A percentile compares a stretch with the other conserved stretches of the same genome.
Conservation (phyloP, 2,888 invertebrate genomes). For the Lamproptera curius region DNA sequence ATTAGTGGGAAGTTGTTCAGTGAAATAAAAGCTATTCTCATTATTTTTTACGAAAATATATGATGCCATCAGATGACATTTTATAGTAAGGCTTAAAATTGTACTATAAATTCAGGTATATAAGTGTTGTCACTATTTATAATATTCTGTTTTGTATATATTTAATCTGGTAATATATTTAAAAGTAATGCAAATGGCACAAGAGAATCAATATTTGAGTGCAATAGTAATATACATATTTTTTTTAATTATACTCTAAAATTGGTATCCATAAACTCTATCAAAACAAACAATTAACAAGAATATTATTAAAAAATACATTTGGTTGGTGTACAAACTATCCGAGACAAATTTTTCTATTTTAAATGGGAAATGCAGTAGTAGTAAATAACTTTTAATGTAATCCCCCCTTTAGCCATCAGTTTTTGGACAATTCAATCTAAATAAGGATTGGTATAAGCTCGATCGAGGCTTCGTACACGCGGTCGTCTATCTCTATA, state of each 20-base stretch:
- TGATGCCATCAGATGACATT: conserved; percentile 42
- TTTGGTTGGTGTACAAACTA: not conserved
- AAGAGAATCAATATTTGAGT: conserved; percentile 30
- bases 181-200: conserved; percentile 56
- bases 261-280: not conserved
- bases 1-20: too few relatives aligned
- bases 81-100: conserved; percentile 62
- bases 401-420: conserved; percentile 10
- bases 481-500: conserved; percentile 40
- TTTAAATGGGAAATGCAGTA: not conserved
- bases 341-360: not conserved
- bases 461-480: conserved; percentile 60
- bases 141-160: conserved; percentile 13
- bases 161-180: conserved; percentile 1
- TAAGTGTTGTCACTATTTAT: conserved; percentile 26
- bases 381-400: not conserved
- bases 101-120: conserved; percentile 65
- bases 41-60: conserved; percentile 18
- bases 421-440: conserved; percentile 6
- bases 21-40: too few relatives aligned
- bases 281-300: not conserved
- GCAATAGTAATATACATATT: not conserved
- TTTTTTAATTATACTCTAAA: not conserved
- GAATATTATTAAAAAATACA: not conserved
- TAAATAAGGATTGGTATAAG: conserved; percentile 40